Conservation (phyloP, 2,113 vertebrate genomes). For the Anser cygnoides region DNA sequence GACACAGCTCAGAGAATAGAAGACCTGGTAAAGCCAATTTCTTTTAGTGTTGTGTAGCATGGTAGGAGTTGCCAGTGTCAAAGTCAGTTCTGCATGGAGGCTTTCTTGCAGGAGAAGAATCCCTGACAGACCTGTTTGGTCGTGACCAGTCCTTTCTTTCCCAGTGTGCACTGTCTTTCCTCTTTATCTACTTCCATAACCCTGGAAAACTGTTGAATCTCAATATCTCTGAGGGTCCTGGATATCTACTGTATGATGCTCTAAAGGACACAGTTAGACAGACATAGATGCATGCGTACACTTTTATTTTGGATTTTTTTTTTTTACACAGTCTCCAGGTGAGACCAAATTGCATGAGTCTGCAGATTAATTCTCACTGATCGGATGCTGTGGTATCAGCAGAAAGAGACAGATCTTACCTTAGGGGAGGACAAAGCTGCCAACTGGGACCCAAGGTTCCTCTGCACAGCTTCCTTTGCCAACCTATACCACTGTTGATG, state of each 20-base stretch:
- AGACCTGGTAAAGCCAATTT: not conserved
- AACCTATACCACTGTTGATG: rapidly evolving
- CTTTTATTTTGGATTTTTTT: not conserved
- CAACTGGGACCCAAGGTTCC: not conserved
- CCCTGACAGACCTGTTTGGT: not conserved
- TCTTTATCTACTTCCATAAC: not conserved
- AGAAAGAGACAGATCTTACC: not conserved
- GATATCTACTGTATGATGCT: not conserved
- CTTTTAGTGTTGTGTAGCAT: rapidly evolving
- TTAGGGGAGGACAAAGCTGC: not conserved
- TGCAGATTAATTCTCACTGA: not conserved
- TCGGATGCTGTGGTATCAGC: not conserved
- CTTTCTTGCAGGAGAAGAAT: not conserved
- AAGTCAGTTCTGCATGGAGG: not conserved
- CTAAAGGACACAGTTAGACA: not conserved
- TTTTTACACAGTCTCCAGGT: not conserved
- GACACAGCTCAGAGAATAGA: not conserved
- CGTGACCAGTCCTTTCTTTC: not conserved
- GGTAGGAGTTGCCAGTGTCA: not conserved
- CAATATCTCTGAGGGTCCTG: not conserved
- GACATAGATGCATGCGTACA: not conserved
- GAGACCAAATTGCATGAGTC: not conserved
- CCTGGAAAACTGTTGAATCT: not conserved
- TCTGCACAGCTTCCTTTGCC: too few species aligned
- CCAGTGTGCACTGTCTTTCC: not conserved